Evolutionary conservation across 2,888 invertebrate genomes (phyloP), one percentile per base, ranked within the genome.

Genomic region (Leptopilina syphax): DNA sequence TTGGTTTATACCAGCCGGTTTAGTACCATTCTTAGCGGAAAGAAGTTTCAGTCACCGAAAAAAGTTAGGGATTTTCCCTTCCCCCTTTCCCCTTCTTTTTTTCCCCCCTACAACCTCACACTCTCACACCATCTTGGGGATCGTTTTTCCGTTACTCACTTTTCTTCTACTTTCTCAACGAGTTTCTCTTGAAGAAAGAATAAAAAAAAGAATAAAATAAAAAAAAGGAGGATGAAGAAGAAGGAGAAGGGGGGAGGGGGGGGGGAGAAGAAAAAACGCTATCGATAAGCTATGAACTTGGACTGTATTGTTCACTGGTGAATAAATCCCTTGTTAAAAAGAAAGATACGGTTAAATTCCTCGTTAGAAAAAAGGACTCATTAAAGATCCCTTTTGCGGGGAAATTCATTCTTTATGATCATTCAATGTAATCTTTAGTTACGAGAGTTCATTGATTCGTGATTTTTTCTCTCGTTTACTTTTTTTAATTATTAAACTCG

Each of bases 21-120:
- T 73, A 80, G 77, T 82, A 24, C 73, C 77, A 67, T 80, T 66
- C 80, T 80, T 80, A 79, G 78, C 12, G 50, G 68, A 81, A 78
- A 77, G 81, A 79, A 79, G 73, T 81, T 81, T 76, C 47, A 70
- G 76, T 81, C 63, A 68, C 50, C 27, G 34, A 79, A 77, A 80
- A 80, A 81, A 77, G 66, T 80, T 77, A 77, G 66, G 78, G 68
- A 80, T 73, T 78, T 78, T 70, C 50, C 70, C 54, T 12, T 10
- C 8, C 44, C 44, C 44, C 8, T 5, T 5, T 8, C 7, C 44
- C 44, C 44, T 34, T 34, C 34, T 34, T 34, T 34, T 34, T 34
- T 34, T 34, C 44, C 44, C 8, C 44, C 44, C 44, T 44, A 8
- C 44, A 3, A 1, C 6, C 44, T 44, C 44, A 44, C 44, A 44